These are phyloP conservation scores for Drosophila elegans DNA, from an alignment of 1,140 invertebrate species.

Conservation along the genomic window DNA sequence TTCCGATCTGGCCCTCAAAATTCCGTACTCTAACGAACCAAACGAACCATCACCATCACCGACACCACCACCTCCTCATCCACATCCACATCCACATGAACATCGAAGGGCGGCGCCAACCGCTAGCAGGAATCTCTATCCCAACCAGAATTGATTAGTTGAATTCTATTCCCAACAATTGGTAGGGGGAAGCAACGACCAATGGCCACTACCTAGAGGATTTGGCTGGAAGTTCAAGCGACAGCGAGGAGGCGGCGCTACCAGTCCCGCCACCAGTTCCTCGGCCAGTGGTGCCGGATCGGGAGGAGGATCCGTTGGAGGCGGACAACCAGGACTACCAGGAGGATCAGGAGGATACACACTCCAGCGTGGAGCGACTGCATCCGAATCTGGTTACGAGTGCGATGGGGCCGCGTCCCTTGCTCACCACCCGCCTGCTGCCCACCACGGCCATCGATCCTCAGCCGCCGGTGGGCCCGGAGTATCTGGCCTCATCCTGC, in stretches of 20 bases:
- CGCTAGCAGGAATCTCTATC: conserved; percentile 75
- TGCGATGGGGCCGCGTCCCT: conserved; percentile 57
- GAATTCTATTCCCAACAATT: conserved; percentile 85
- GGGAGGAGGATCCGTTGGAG: conserved; percentile 33
- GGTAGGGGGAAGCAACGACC: conserved; percentile 85
- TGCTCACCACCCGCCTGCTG: conserved; percentile 59
- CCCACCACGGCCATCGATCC: conserved; percentile 69
- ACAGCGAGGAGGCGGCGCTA: conserved; percentile 66
- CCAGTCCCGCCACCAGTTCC: conserved; percentile 23
- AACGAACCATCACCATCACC: not conserved
- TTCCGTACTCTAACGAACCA: conserved; percentile 28
- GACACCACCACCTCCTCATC: conserved; percentile 9
- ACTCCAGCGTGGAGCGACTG: conserved; percentile 47
- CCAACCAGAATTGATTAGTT: conserved; percentile 85
- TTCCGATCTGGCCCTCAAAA: conserved; percentile 31
- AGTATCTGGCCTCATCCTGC: conserved; percentile 76
- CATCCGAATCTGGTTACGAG: conserved; percentile 41
- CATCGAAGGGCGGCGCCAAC: conserved; percentile 34
- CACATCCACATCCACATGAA: conserved; percentile 16
- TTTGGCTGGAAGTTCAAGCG: conserved; percentile 85
- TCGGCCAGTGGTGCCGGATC: conserved; percentile 34
- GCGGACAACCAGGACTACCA: conserved; percentile 6
- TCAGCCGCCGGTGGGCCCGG: conserved; percentile 19
- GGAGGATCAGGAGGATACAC: conserved; percentile 19
- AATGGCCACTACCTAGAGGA: conserved; percentile 85